Percentiles rank a stretch among this genome's conserved stretches.
These are phyloP conservation scores for Cordilura impudica DNA, from an alignment of 2,888 invertebrate species.

Conservation along the genomic window DNA sequence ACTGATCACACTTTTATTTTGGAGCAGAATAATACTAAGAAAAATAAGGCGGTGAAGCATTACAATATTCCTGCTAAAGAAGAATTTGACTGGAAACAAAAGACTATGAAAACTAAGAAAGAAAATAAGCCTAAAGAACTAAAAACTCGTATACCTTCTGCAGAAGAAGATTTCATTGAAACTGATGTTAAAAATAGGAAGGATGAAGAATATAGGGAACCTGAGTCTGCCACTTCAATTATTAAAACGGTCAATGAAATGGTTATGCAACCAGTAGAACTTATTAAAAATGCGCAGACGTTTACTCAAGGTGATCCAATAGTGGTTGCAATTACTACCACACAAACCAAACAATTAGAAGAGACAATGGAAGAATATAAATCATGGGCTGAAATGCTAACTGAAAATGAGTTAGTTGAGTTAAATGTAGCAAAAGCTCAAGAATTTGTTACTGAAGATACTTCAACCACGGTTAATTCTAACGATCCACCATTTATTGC, in stretches of 20 bases:
- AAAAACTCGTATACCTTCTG: neutral
- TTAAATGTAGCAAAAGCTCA: neutral
- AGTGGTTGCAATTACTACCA: neutral
- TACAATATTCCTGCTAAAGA: neutral
- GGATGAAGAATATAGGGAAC: neutral
- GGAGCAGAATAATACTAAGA: no score
- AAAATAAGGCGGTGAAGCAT: no score
- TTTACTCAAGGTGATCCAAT: neutral
- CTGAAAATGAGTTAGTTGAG: slow-evolving; percentile 36
- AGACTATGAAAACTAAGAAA: slow-evolving; percentile 50
- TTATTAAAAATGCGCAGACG: neutral
- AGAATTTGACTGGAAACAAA: slow-evolving; percentile 27
- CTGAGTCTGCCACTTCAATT: neutral
- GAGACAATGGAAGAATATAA: slow-evolving; percentile 17
- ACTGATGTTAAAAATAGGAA: slow-evolving; percentile 10
- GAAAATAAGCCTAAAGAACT: no score
- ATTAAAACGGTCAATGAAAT: neutral
- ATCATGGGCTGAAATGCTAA: slow-evolving; percentile 50
- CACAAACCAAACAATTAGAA: neutral
- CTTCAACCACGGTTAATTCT: neutral
- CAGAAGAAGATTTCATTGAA: no score
- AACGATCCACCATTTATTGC: neutral
- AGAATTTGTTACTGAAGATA: neutral
- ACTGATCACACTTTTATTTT: slow-evolving; percentile 30
- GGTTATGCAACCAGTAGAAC: neutral